These are phyloP conservation scores for Heliornis fulica DNA, from an alignment of 2,113 vertebrate genomes.

Conservation along the genomic window DNA sequence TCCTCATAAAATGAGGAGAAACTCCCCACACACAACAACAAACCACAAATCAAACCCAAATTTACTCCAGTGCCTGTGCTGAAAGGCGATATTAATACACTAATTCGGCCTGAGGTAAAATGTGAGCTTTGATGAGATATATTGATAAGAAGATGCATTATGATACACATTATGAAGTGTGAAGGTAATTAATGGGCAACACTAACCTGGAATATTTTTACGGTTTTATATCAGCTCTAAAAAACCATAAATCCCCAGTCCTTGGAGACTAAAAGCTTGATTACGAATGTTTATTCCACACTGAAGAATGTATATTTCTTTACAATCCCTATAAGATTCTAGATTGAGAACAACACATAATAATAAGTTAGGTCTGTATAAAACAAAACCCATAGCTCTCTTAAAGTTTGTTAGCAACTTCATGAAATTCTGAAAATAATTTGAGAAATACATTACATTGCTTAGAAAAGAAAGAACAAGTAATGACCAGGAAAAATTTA, in stretches of 20 bases:
- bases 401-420: neutral
- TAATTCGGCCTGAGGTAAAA: neutral
- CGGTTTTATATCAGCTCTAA: neutral
- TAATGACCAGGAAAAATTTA: neutral
- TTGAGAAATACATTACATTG: neutral
- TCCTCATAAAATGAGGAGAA: too few relatives aligned
- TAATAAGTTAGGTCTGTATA: neutral
- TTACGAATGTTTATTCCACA: neutral
- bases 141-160: neutral
- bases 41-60: neutral
- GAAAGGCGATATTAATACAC: neutral
- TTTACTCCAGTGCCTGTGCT: neutral
- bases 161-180: accelerated
- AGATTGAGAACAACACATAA: neutral
- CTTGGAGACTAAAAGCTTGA: neutral
- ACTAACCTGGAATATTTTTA: neutral
- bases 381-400: neutral
- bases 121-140: neutral
- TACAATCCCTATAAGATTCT: neutral
- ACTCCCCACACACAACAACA: neutral
- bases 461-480: neutral
- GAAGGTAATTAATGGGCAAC: neutral
- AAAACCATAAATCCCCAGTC: neutral
- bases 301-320: neutral
- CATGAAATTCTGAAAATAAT: neutral